These are phyloP conservation scores for Strigamia crassipes DNA, from an alignment of 2,888 invertebrate genomes.

Conservation along the genomic window DNA sequence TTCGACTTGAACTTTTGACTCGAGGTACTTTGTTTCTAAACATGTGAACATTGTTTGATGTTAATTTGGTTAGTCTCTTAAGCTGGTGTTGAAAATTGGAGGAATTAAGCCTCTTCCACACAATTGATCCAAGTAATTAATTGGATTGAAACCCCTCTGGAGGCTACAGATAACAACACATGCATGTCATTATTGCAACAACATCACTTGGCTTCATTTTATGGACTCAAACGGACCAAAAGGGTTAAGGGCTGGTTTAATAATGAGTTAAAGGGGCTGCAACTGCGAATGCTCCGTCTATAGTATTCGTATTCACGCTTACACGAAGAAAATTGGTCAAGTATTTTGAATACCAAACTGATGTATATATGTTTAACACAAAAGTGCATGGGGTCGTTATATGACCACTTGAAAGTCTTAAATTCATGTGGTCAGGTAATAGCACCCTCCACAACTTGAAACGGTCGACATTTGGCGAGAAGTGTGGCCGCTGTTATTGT, in stretches of 20 bases:
- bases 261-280: conserved; percentile 36
- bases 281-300: neutral
- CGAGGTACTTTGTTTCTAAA: conserved; percentile 34
- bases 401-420: conserved; percentile 39
- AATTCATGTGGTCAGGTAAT: conserved; percentile 32
- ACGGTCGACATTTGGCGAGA: neutral
- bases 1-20: conserved; percentile 40
- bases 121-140: conserved; percentile 42
- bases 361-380: conserved; percentile 26
- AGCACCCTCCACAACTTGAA: conserved; percentile 13
- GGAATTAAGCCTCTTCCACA: conserved; percentile 42
- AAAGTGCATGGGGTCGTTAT: neutral
- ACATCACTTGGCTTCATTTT: conserved; percentile 42
- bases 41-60: conserved; percentile 40
- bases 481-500: conserved; percentile 34
- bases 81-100: conserved; percentile 42
- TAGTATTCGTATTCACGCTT: neutral
- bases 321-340: neutral
- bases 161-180: conserved; percentile 42
- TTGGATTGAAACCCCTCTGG: conserved; percentile 42
- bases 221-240: conserved; percentile 42
- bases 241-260: conserved; percentile 42
- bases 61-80: conserved; percentile 42
- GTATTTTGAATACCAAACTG: conserved; percentile 8
- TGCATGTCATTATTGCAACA: conserved; percentile 42